Percentiles rank a stretch among this genome's conserved stretches.
phyloP scores from a whole-genome alignment of 2,113 vertebrate species.

The Garra rufa region DNA sequence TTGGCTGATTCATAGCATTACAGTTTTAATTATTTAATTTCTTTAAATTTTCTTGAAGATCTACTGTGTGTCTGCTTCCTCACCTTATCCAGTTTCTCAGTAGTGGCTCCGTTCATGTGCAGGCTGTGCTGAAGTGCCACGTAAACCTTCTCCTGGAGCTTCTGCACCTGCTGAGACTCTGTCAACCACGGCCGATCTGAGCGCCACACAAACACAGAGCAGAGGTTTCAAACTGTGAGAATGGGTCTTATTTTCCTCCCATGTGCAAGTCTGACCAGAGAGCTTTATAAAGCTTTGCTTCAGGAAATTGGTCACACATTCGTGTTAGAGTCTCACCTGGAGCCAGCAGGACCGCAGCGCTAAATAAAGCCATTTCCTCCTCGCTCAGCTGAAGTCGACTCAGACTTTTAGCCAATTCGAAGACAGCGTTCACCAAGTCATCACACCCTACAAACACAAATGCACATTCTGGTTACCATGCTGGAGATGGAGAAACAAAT shows the following conservation, averaged over 20 bases:
- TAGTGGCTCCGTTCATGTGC: slow-evolving; percentile 78
- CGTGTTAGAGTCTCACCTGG: slow-evolving; percentile 75
- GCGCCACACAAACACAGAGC: slow-evolving; percentile 17
- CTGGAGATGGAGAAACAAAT: slow-evolving; percentile 7
- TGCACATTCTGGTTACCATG: slow-evolving; percentile 18
- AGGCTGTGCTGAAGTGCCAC: slow-evolving; percentile 85
- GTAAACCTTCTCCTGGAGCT: slow-evolving; percentile 88
- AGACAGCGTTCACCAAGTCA: slow-evolving; percentile 83
- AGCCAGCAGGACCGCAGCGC: slow-evolving; percentile 85
- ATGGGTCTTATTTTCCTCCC: neutral
- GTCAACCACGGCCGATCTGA: slow-evolving; percentile 88
- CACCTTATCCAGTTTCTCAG: slow-evolving; percentile 83
- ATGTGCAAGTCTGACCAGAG: neutral
- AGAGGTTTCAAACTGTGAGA: slow-evolving; percentile 25
- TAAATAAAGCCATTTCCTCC: slow-evolving; percentile 90
- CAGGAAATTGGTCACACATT: neutral
- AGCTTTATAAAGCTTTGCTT: neutral
- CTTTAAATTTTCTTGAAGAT: neutral
- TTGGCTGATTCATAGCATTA: too few relatives aligned
- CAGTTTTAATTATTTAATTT: too few relatives aligned
- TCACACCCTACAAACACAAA: slow-evolving; percentile 82
- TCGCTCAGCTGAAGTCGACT: slow-evolving; percentile 87
- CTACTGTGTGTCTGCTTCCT: neutral
- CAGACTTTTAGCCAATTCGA: slow-evolving; percentile 85
- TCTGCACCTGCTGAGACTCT: slow-evolving; percentile 86